These are phyloP conservation scores for Myotis brandtii DNA, from an alignment of 2,113 vertebrate species.

Conservation along the genomic window DNA sequence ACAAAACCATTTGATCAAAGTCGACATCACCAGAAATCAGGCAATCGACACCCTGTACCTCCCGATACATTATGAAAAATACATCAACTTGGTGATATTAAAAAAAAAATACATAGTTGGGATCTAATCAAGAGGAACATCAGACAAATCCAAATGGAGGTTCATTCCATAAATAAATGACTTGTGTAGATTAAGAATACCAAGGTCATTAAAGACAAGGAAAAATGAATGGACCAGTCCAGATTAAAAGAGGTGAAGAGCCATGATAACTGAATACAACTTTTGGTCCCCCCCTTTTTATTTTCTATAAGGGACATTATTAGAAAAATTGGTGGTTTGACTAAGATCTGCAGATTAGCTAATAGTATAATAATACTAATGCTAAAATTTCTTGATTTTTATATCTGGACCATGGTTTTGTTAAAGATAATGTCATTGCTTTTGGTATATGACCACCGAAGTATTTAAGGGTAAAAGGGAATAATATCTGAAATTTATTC, in stretches of 20 bases:
- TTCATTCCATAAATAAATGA: background rate
- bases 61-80: background rate
- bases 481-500: background rate
- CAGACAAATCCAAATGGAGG: background rate
- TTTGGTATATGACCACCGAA: background rate
- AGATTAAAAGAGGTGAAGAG: background rate
- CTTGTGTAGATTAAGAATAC: background rate
- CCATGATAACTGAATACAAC: rapidly evolving
- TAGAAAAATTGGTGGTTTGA: background rate
- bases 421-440: background rate
- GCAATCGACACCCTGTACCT: rapidly evolving
- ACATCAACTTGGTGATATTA: background rate
- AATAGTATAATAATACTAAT: background rate
- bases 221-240: background rate
- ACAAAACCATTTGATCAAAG: too few relatives aligned
- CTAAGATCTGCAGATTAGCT: background rate
- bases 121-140: background rate
- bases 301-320: background rate
- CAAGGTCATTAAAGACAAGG: background rate
- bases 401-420: background rate
- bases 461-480: background rate
- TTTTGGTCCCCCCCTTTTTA: background rate
- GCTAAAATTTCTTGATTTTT: background rate
- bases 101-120: background rate
- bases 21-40: background rate